Percentiles rank a stretch among this genome's conserved stretches.
Conservation (phyloP, 92 coral and sea anemone species). For the Parazoanthus atlanticus region DNA sequence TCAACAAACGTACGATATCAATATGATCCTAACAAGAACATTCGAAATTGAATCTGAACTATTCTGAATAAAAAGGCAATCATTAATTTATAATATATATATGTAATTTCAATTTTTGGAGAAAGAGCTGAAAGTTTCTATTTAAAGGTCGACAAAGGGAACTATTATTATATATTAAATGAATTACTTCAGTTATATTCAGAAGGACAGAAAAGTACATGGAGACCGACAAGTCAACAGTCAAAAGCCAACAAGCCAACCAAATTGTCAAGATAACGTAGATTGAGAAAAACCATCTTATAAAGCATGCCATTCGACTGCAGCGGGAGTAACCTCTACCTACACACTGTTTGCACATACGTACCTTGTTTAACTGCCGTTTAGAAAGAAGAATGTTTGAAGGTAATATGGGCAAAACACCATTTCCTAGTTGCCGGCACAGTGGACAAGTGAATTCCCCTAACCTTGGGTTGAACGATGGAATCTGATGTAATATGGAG, state of each 20-base stretch:
- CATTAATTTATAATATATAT: no score
- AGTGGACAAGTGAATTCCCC: slow-evolving; percentile 96
- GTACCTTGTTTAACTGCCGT: slow-evolving; percentile 59
- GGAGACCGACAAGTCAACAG: no score
- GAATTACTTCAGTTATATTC: no score
- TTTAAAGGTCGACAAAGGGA: no score
- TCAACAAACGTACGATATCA: background rate
- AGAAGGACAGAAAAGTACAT: no score
- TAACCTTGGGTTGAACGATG: slow-evolving; percentile 75
- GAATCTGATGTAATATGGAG: slow-evolving; percentile 70
- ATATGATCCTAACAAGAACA: background rate
- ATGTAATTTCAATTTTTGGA: no score
- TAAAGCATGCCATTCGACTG: background rate
- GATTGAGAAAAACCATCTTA: no score
- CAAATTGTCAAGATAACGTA: background rate
- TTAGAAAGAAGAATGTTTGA: slow-evolving; percentile 64
- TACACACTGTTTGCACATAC: background rate
- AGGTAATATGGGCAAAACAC: slow-evolving; percentile 88
- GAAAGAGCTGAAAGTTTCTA: no score
- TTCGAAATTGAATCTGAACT: background rate
- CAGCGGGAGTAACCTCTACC: background rate
- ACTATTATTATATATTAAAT: no score
- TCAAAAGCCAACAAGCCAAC: background rate
- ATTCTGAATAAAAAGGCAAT: background rate
- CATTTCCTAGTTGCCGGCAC: slow-evolving; percentile 93